Base-by-base conservation (phyloP, 2,797 vertebrate species). In the Gallinago solitaria region DNA sequence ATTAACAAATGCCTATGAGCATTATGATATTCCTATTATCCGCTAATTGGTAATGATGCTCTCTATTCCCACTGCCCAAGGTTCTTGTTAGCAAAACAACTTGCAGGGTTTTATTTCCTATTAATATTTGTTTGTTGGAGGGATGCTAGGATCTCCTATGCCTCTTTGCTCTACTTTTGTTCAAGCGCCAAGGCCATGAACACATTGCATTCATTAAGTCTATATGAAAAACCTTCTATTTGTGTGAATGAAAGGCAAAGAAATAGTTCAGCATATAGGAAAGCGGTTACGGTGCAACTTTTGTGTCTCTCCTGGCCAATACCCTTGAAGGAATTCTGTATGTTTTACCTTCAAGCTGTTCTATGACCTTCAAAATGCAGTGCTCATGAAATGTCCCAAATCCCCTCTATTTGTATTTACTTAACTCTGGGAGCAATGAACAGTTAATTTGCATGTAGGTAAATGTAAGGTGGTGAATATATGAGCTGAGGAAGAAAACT, bases 1-100 rank as follows among this genome's bases (percentile, higher is more conserved):
- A 84, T 89, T 89, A 75, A 76, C 56, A 60, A 84, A 63, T 45
- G 59, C 2, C 9, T 48, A 25, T 56, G 12, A 84, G 85, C 82
- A 91, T 82, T 43, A 64, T 71, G 75, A 87, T 94, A 71, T 47
- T 89, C 33, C 35, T 82, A 69, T 96, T 89, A 95, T 39, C 21
- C 23, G 21, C 43, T 93, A 82, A 87, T 73, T 91, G 67, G 27
- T 35, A 84, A 82, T 64, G 24, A 87, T 78, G 61, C 12, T 82
- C 14, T 78, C 68, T 59, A 63, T 83, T 89, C 43, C 67, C 81
- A 61, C 61, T 70, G 43, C 75, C 32, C 18, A 39, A 47, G 53
- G 48, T 28, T 87, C 13, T 67, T 30, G 30, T 63, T 87, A 94
- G 47, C 9, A 56, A 82, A 81, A 68, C 12, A 75, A 51, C 6